Evolutionary conservation across 64 coral and sea anemone genomes (phyloP).

Genomic region (Anthopleura sola): DNA sequence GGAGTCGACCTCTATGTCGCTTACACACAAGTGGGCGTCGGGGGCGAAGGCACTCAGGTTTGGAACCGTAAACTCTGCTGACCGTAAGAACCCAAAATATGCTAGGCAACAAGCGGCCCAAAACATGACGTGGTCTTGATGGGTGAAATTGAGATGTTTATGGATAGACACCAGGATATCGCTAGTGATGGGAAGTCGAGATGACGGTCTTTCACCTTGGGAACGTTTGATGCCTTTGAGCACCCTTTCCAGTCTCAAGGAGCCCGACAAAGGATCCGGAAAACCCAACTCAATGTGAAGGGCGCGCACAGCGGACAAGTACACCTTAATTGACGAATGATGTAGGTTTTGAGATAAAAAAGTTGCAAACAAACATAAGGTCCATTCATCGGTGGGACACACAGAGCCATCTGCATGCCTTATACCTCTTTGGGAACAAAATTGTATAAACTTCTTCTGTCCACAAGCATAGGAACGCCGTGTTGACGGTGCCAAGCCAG

Average conservation of each 20-base stretch:
- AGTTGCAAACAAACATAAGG: constrained; percentile 14
- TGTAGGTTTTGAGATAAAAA: background rate
- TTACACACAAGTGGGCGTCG: too few species aligned
- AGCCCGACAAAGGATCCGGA: background rate
- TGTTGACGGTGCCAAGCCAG: constrained; percentile 6
- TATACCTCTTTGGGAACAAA: constrained; percentile 10
- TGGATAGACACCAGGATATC: background rate
- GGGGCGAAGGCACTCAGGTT: too few species aligned
- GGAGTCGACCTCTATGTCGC: too few species aligned
- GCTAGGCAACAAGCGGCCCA: constrained; percentile 38
- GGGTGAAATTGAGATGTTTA: background rate
- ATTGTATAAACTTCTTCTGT: constrained; percentile 2
- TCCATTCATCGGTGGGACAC: constrained; percentile 28
- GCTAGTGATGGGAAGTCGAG: constrained; percentile 2
- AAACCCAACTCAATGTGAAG: constrained; percentile 39
- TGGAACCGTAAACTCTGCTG: too few species aligned
- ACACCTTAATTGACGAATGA: background rate
- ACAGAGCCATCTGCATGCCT: background rate
- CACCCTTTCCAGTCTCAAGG: background rate
- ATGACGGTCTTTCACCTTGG: background rate
- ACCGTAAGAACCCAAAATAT: too few species aligned
- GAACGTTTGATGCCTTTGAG: constrained; percentile 14
- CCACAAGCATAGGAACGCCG: constrained; percentile 11
- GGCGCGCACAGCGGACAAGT: constrained; percentile 10
- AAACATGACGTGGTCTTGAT: constrained; percentile 15